These are phyloP conservation scores for Caenorhabditis uteleia DNA, from an alignment of 2,888 invertebrate genomes.

Conservation along the genomic window DNA sequence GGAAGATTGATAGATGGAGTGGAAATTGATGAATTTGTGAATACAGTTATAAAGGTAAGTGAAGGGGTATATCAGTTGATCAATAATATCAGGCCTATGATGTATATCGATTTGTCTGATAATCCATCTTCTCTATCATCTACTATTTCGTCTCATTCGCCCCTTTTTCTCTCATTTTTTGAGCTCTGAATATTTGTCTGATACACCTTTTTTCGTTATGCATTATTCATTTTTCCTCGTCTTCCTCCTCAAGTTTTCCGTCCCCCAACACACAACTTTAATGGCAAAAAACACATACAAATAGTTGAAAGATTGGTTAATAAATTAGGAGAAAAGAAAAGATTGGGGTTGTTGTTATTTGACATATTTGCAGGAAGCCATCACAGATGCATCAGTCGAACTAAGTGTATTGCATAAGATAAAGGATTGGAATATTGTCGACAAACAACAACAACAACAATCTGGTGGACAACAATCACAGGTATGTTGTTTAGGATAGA, in stretches of 20 bases:
- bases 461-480: not conserved
- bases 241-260: too few relatives aligned
- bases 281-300: not conserved
- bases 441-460: not conserved
- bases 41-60: constrained; percentile 50
- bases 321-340: too few relatives aligned
- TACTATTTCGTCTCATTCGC: too few relatives aligned
- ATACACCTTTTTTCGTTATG: constrained; percentile 1
- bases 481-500: not conserved
- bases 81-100: too few relatives aligned
- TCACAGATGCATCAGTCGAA: constrained; percentile 46
- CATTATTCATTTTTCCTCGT: constrained; percentile 5
- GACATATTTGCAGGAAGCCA: constrained; percentile 36
- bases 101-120: too few relatives aligned
- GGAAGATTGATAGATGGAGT: constrained; percentile 51
- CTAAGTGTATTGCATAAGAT: constrained; percentile 39
- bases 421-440: constrained; percentile 42
- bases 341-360: too few relatives aligned
- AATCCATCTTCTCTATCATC: too few relatives aligned
- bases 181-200: too few relatives aligned
- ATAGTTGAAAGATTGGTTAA: not conserved
- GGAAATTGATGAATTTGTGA: constrained; percentile 50
- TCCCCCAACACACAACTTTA: not conserved
- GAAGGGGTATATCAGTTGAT: too few relatives aligned
- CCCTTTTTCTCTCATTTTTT: too few relatives aligned